Conservation (phyloP, 2,113 vertebrate genomes). For the Lutjanus erythropterus region DNA sequence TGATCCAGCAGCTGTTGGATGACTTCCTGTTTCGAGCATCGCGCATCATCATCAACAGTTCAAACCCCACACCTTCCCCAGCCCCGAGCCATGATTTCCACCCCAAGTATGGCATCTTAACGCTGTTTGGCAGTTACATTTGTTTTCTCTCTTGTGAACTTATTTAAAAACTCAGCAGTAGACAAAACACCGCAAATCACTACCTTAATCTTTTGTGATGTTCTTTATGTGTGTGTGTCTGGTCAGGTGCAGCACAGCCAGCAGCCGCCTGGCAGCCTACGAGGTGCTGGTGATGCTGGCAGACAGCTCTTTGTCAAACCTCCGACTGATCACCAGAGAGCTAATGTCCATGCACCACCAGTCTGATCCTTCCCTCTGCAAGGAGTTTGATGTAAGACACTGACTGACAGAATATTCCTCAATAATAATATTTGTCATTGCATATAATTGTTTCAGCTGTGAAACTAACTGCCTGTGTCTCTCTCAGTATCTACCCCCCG, state of each 20-base stretch:
- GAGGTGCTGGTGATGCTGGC: constrained; percentile 98
- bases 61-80: constrained; percentile 91
- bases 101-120: constrained; percentile 89
- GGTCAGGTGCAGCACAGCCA: constrained; percentile 94
- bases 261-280: constrained; percentile 96
- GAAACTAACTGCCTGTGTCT: neutral
- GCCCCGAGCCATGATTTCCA: constrained; percentile 97
- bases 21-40: constrained; percentile 99
- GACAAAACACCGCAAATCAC: neutral
- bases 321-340: constrained; percentile 94
- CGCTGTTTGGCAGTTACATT: neutral
- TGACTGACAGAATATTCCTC: fast-evolving
- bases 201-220: neutral
- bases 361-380: constrained; percentile 94
- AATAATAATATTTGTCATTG: neutral
- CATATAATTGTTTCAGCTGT: neutral
- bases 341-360: constrained; percentile 98
- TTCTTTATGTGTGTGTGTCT: neutral
- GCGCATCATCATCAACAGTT: constrained; percentile 98
- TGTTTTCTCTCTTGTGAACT: no score
- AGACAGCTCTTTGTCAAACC: constrained; percentile 95
- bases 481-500: constrained; percentile 93
- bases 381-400: constrained; percentile 95
- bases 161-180: no score
- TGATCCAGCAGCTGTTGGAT: constrained; percentile 97